Evolutionary conservation across 1,140 invertebrate species (phyloP).

Genomic region (Drosophila nannoptera): DNA sequence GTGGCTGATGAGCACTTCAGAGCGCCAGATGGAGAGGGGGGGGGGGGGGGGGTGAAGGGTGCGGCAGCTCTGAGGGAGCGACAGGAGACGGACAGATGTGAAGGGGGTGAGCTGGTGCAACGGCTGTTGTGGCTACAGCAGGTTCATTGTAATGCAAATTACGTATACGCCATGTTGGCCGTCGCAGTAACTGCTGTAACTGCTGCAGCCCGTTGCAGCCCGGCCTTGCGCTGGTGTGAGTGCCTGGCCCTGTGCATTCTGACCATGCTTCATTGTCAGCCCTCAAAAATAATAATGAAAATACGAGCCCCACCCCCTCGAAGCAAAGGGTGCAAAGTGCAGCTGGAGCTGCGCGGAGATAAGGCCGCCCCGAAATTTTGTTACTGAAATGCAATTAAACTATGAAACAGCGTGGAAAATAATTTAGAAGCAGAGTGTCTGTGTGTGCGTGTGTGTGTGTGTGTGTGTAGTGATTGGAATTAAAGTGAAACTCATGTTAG

Average conservation of each 20-base stretch:
- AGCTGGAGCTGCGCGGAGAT: constrained; percentile 8
- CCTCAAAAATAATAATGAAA: constrained; percentile 56
- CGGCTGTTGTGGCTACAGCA: constrained; percentile 24
- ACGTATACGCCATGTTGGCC: constrained; percentile 61
- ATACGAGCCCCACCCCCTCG: constrained; percentile 26
- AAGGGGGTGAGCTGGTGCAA: not conserved
- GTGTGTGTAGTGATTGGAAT: not conserved
- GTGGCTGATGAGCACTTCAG: constrained; percentile 1
- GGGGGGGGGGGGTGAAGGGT: not conserved
- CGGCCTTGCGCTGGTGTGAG: constrained; percentile 13
- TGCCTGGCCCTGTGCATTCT: constrained; percentile 23
- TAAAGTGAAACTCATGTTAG: not conserved
- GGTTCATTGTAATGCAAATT: constrained; percentile 74
- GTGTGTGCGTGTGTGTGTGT: not conserved
- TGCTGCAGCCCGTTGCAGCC: constrained; percentile 7
- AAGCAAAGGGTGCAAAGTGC: not conserved
- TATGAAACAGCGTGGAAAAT: constrained; percentile 55
- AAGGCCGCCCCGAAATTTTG: constrained; percentile 2
- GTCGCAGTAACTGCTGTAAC: not conserved
- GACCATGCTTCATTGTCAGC: constrained; percentile 39
- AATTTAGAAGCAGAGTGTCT: constrained; percentile 15
- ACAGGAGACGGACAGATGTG: not conserved
- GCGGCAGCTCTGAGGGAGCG: not conserved
- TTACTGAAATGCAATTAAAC: constrained; percentile 54
- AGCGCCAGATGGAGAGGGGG: no score